Evolutionary conservation across 92 coral and sea anemone species (phyloP).

Genomic region (Pocillopora meandrina): DNA sequence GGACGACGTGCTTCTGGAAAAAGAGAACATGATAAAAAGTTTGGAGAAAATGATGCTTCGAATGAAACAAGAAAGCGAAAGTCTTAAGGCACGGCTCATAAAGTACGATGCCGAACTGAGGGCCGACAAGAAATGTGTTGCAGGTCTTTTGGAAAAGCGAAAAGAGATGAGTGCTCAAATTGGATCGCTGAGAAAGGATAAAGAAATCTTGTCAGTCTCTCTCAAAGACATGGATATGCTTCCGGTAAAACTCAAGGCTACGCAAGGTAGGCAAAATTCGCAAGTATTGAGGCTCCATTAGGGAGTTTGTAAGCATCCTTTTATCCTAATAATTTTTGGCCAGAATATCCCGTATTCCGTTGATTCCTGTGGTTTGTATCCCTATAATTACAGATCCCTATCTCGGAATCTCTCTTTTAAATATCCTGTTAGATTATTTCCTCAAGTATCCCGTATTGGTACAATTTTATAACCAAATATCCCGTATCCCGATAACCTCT

Average conservation of each 20-base stretch:
- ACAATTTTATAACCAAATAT: no score
- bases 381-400: no score
- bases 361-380: no score
- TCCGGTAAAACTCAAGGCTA: constrained; percentile 50
- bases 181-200: constrained; percentile 46
- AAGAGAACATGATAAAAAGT: constrained; percentile 40
- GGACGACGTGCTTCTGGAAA: constrained; percentile 40
- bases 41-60: constrained; percentile 36
- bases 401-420: no score
- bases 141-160: constrained; percentile 21
- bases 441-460: no score
- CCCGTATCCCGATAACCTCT: no score
- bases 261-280: constrained; percentile 45
- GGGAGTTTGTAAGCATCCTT: no score
- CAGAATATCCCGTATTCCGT: no score
- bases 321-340: no score
- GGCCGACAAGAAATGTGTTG: constrained; percentile 40
- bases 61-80: constrained; percentile 50
- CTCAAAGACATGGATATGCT: constrained; percentile 62
- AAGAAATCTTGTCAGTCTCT: constrained; percentile 44
- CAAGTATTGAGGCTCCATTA: background rate
- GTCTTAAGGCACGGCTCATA: constrained; percentile 10
- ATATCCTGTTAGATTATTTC: no score
- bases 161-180: constrained; percentile 20
- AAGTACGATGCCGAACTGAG: constrained; percentile 17